A percentile compares a stretch with the other conserved stretches of the same genome.
These are phyloP conservation scores for Ips nitidus DNA, from an alignment of 1,140 invertebrate species.

Conservation along the genomic window DNA sequence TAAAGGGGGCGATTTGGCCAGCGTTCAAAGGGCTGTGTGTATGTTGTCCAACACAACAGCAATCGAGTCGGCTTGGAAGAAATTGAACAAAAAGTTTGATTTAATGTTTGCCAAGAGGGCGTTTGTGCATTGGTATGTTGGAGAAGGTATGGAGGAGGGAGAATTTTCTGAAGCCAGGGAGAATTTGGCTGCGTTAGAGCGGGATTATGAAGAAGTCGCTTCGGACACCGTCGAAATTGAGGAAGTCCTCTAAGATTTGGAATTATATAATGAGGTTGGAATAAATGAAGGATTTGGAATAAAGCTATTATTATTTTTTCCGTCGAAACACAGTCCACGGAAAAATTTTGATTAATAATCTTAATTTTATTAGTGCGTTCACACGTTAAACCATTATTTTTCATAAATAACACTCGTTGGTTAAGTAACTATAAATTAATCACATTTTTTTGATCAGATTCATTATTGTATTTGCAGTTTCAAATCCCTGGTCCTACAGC, in stretches of 20 bases:
- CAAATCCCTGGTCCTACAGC: constrained; percentile 2
- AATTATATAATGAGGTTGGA: too few relatives aligned
- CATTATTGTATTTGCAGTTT: background rate
- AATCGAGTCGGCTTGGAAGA: constrained; percentile 2
- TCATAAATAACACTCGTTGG: too few relatives aligned
- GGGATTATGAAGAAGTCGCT: background rate
- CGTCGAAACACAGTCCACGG: too few relatives aligned
- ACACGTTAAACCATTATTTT: too few relatives aligned
- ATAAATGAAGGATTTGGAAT: too few relatives aligned
- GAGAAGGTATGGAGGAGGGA: background rate
- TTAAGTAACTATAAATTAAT: too few relatives aligned
- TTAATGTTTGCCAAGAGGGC: constrained; percentile 1
- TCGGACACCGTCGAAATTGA: background rate
- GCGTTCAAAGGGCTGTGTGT: constrained; percentile 81
- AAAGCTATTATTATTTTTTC: too few relatives aligned
- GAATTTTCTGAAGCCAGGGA: background rate
- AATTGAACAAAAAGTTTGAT: constrained; percentile 3
- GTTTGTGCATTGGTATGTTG: constrained; percentile 1
- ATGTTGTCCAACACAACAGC: constrained; percentile 77
- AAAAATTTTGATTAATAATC: too few relatives aligned
- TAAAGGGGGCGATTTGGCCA: constrained; percentile 70
- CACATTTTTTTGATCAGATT: background rate
- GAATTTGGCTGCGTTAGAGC: background rate
- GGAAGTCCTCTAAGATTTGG: background rate
- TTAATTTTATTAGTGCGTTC: too few relatives aligned